Conservation (phyloP, 2,888 invertebrate genomes). For the Cabera pusaria region DNA sequence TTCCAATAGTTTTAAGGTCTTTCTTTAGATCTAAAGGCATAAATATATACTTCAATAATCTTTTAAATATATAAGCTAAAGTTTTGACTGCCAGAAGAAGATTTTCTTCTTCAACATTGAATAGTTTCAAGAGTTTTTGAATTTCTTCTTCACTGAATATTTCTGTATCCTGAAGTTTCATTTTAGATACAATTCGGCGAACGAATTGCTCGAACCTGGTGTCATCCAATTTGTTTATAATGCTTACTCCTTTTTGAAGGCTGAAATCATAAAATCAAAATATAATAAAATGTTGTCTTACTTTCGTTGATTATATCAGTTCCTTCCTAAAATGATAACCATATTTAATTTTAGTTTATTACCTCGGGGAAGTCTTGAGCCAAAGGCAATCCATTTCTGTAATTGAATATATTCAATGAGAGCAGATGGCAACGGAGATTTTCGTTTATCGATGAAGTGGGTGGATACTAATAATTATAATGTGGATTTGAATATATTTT, state of each 20-base stretch:
- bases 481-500: no score
- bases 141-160: constrained; percentile 68
- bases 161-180: constrained; percentile 57
- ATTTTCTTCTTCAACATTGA: constrained; percentile 56
- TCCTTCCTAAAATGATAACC: no score
- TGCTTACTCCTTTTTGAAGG: constrained; percentile 56
- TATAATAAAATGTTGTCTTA: no score
- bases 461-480: not conserved
- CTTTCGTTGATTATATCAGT: no score
- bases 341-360: no score
- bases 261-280: constrained; percentile 52
- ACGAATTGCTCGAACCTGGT: constrained; percentile 70
- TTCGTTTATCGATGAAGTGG: not conserved
- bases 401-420: not conserved
- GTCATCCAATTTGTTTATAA: constrained; percentile 62
- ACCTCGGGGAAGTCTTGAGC: constrained; percentile 45
- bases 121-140: constrained; percentile 63
- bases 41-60: constrained; percentile 65
- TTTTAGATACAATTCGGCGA: constrained; percentile 59
- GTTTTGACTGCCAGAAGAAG: constrained; percentile 62
- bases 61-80: constrained; percentile 62
- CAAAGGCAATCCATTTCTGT: constrained; percentile 55
- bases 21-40: constrained; percentile 67
- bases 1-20: constrained; percentile 57
- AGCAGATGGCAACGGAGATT: no score